phyloP scores from a whole-genome alignment of 2,797 vertebrate species.

The Megaceryle alcyon region DNA sequence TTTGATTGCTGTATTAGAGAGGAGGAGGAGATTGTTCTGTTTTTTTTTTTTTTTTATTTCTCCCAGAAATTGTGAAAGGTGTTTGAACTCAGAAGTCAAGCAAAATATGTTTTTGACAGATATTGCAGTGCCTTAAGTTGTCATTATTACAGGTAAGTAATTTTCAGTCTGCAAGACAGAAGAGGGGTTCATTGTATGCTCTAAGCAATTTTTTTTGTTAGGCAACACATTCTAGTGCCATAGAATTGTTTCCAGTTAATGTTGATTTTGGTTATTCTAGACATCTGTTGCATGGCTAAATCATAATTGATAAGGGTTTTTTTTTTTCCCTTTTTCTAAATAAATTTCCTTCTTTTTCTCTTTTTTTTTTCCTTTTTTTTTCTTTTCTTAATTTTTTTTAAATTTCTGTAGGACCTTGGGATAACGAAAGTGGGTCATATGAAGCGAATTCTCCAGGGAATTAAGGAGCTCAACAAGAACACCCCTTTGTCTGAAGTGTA shows the following conservation, averaged over 20 bases:
- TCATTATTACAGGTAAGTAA: slow-evolving; percentile 40
- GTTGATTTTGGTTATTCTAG: neutral
- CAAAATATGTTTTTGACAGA: neutral
- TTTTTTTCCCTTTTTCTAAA: neutral
- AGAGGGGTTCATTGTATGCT: neutral
- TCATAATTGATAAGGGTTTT: neutral
- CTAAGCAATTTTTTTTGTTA: neutral
- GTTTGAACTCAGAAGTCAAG: neutral
- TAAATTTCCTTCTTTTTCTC: slow-evolving; percentile 4
- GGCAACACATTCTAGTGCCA: neutral
- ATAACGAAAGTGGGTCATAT: slow-evolving; percentile 99
- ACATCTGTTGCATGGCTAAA: neutral
- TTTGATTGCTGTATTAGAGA: slow-evolving; percentile 43
- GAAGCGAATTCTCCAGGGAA: slow-evolving; percentile 99
- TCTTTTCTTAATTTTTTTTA: neutral
- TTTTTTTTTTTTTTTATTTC: neutral
- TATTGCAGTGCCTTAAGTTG: neutral
- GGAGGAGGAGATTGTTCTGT: slow-evolving; percentile 60
- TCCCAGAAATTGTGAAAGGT: neutral
- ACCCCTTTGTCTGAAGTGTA: slow-evolving; percentile 86
- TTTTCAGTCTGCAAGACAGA: neutral
- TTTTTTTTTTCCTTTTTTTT: neutral
- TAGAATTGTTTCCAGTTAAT: neutral
- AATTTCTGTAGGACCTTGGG: slow-evolving; percentile 91
- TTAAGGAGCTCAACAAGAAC: slow-evolving; percentile 94